Base-by-base conservation (phyloP, 2,113 vertebrate species). In the Bombycilla garrulus region DNA sequence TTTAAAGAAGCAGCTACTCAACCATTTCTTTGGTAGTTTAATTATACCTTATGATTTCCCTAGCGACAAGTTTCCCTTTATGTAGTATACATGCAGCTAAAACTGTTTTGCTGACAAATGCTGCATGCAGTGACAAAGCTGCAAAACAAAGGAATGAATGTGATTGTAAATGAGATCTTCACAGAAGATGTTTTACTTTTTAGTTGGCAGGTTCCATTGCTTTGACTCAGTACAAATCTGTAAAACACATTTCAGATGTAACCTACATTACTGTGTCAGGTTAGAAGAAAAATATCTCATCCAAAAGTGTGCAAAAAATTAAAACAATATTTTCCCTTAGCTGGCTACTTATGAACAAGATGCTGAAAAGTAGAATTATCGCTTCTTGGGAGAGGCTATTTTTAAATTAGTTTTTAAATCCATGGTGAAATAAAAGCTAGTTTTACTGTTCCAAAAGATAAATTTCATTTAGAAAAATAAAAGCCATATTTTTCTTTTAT, bases 1-100 rank as follows among this genome's bases (percentile, higher is more conserved):
- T 96, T 96, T 91, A 96, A 93, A 97, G 81, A 87, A 96, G 67
- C 36, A 74, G 40, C 64, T 81, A 53, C 67, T 70, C 22, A 20
- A 82, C 71, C 12, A 62, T 81, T 90, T 92, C 9, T 92, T 77
- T 91, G 36, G 60, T 86, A 88, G 57, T 92, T 96, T 92, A 95
- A 95, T 95, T 93, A 82, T 77, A 80, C 60, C 44, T 82, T 93
- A 62, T 44, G 78, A 85, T 88, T 95, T 69, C 86, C 65, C 48
- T 69, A 24, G 38, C 45, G 78, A 73, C 79, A 89, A 53, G 54
- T 90, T 96, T 91, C 82, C 72, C 67, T 96, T 95, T 88, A 62
- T 36, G 50, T 29, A 44, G 36, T 73, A 69, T 10, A 36, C 18
- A 29, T 6, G 53, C 88, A 97, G 95, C 38, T 62, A 31, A 47